These are phyloP conservation scores for Neelides folsomi DNA, from an alignment of 2,888 invertebrate species.

Conservation along the genomic window DNA sequence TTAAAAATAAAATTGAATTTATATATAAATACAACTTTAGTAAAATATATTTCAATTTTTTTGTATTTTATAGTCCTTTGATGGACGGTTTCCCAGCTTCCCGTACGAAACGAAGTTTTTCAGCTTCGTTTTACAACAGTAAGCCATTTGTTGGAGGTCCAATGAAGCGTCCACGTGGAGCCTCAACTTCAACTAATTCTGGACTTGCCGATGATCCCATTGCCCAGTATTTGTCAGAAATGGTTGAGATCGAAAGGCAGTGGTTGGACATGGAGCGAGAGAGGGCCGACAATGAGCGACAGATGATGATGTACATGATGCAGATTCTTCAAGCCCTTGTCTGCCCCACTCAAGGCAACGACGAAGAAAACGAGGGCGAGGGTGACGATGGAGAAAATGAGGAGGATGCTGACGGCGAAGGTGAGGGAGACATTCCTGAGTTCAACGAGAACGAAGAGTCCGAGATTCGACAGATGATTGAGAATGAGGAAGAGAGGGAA, in stretches of 20 bases:
- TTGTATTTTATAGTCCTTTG: background rate
- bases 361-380: constrained; percentile 24
- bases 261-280: constrained; percentile 32
- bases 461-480: constrained; percentile 7
- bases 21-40: no score
- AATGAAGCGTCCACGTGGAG: constrained; percentile 28
- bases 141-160: constrained; percentile 15
- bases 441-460: constrained; percentile 7
- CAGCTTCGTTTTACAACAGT: constrained; percentile 11
- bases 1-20: no score
- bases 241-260: constrained; percentile 31
- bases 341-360: constrained; percentile 23
- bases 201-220: constrained; percentile 26
- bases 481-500: constrained; percentile 2
- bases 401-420: constrained; percentile 14
- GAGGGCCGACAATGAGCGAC: constrained; percentile 30
- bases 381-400: constrained; percentile 7
- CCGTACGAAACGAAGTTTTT: constrained; percentile 21
- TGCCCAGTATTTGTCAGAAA: constrained; percentile 29
- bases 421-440: constrained; percentile 16
- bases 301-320: constrained; percentile 32
- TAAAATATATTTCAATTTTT: no score
- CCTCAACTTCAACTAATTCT: constrained; percentile 13
- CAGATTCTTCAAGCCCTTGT: constrained; percentile 33
- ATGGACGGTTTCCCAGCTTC: constrained; percentile 22